A percentile compares a stretch with the other conserved stretches of the same genome.
These are phyloP conservation scores for Harpegnathos saltator DNA, from an alignment of 1,140 invertebrate species.

Conservation along the genomic window DNA sequence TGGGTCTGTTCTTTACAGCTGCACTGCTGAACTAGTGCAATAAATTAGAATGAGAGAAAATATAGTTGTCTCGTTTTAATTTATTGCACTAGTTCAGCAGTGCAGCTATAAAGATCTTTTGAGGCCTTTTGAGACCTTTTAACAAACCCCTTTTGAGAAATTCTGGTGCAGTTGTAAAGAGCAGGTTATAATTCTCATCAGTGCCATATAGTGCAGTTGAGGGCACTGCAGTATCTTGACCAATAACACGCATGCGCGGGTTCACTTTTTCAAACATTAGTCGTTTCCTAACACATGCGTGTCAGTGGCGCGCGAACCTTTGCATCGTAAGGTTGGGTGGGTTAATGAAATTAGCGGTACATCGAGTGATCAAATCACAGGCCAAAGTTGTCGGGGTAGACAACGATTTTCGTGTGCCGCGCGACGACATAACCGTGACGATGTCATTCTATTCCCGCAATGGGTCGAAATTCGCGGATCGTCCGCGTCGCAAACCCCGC, in stretches of 20 bases:
- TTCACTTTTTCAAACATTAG: conserved; percentile 34
- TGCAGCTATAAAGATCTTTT: no score
- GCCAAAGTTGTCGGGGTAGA: neutral
- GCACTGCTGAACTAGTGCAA: no score
- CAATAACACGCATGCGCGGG: conserved; percentile 31
- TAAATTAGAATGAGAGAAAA: no score
- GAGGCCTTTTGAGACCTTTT: no score
- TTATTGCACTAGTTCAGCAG: no score
- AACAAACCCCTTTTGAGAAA: no score
- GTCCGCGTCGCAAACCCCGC: conserved; percentile 80
- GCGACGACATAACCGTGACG: conserved; percentile 11
- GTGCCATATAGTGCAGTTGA: neutral
- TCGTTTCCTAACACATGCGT: conserved; percentile 24
- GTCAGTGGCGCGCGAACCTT: conserved; percentile 56
- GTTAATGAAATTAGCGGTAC: neutral
- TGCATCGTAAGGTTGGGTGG: neutral
- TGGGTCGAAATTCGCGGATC: conserved; percentile 82
- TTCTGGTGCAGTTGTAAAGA: no score
- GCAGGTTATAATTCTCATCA: no score
- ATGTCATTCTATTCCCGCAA: conserved; percentile 85
- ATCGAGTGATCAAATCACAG: neutral
- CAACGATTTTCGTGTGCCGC: neutral
- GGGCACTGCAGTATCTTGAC: neutral
- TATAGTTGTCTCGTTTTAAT: no score
- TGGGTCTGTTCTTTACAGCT: no score